phyloP scores from a whole-genome alignment of 2,888 invertebrate genomes.

The Agonopterix alstromeriana region DNA sequence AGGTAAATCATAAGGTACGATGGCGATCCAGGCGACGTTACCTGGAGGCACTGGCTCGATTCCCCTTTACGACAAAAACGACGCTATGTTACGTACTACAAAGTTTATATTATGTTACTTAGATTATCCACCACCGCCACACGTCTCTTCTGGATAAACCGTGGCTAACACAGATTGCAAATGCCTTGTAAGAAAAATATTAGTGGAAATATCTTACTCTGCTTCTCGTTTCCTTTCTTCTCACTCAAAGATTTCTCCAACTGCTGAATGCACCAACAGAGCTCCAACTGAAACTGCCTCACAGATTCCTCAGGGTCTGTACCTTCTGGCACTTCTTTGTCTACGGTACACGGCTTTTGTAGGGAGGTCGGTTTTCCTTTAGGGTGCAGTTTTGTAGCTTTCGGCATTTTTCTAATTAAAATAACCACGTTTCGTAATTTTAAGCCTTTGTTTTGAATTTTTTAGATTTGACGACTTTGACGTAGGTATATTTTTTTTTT shows the following conservation, averaged over 20 bases:
- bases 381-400: conserved; percentile 59
- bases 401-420: conserved; percentile 42
- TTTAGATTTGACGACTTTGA: too few relatives aligned
- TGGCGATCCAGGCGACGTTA: too few relatives aligned
- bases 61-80: too few relatives aligned
- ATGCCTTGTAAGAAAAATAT: too few relatives aligned
- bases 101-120: too few relatives aligned
- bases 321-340: conserved; percentile 36
- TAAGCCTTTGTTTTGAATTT: conserved; percentile 26
- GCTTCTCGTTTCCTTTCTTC: conserved; percentile 78
- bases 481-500: too few relatives aligned
- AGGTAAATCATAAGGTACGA: too few relatives aligned
- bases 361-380: conserved; percentile 57
- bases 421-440: background rate
- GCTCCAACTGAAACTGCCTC: conserved; percentile 84
- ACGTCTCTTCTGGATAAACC: too few relatives aligned
- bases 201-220: conserved; percentile 50
- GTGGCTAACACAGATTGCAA: too few relatives aligned
- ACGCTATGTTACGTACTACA: too few relatives aligned
- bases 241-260: conserved; percentile 77
- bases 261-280: conserved; percentile 88
- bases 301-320: conserved; percentile 68
- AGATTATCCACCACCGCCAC: too few relatives aligned
- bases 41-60: too few relatives aligned
- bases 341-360: conserved; percentile 52